Evolutionary conservation across 2,113 vertebrate genomes (phyloP).

Genomic region (Conger conger): DNA sequence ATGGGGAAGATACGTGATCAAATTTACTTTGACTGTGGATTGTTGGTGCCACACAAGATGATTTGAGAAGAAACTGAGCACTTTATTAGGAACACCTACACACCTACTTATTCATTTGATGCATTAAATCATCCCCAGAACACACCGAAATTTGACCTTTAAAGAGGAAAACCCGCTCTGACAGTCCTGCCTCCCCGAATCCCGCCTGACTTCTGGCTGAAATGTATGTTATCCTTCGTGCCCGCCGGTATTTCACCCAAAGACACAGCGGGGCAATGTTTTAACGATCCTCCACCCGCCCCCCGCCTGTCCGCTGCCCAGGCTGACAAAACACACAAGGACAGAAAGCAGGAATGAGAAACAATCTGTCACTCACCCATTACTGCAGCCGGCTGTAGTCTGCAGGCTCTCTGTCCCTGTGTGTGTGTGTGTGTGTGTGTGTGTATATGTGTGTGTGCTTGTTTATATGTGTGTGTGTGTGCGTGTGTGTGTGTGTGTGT

Average conservation of each 20-base stretch:
- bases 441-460: conserved; percentile 35
- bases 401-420: conserved; percentile 41
- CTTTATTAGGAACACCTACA: too few relatives aligned
- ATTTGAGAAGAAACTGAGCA: too few relatives aligned
- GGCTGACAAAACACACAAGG: background rate
- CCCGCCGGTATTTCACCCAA: background rate
- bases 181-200: background rate
- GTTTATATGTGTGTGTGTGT: conserved; percentile 23
- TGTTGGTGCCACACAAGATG: too few relatives aligned
- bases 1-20: too few relatives aligned
- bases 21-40: too few relatives aligned
- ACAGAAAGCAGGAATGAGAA: conserved; percentile 18
- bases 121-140: background rate
- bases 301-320: background rate
- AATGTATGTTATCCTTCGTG: background rate
- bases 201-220: background rate
- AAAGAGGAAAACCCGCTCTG: background rate
- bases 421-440: conserved; percentile 30
- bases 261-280: background rate
- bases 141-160: conserved; percentile 33
- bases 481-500: too few relatives aligned
- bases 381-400: conserved; percentile 44
- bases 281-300: too few relatives aligned
- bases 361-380: conserved; percentile 62
- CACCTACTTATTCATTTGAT: too few relatives aligned